phyloP scores from a whole-genome alignment of 2,797 vertebrate genomes.

The Myotis planiceps region DNA sequence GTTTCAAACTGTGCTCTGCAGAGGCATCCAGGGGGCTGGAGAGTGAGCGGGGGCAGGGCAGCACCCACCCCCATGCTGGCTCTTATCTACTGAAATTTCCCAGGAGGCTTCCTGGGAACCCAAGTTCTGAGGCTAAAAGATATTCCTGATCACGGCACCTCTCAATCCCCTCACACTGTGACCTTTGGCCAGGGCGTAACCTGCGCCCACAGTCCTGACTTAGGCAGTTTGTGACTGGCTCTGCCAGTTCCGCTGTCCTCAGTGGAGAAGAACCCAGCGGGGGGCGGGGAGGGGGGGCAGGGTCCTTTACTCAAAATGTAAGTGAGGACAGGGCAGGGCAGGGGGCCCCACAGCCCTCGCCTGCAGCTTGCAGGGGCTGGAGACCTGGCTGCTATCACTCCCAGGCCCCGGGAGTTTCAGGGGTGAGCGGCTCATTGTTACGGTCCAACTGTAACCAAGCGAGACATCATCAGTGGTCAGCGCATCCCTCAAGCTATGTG shows the following conservation, averaged over 20 bases:
- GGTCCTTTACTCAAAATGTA: background rate
- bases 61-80: rapidly evolving
- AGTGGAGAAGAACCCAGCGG: background rate
- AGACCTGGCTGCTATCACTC: background rate
- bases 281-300: background rate
- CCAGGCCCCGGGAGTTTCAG: background rate
- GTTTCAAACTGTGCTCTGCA: background rate
- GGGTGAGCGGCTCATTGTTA: background rate
- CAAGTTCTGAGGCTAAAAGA: background rate
- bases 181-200: background rate
- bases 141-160: background rate
- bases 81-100: background rate
- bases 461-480: background rate
- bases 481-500: background rate
- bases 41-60: background rate
- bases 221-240: background rate
- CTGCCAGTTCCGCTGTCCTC: background rate
- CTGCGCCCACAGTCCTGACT: background rate
- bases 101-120: background rate
- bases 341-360: background rate
- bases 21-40: background rate
- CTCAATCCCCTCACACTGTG: background rate
- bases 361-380: background rate
- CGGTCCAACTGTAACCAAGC: background rate
- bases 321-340: background rate